Conservation (phyloP, 2,113 vertebrate genomes). For the Microcebus griseorufus region DNA sequence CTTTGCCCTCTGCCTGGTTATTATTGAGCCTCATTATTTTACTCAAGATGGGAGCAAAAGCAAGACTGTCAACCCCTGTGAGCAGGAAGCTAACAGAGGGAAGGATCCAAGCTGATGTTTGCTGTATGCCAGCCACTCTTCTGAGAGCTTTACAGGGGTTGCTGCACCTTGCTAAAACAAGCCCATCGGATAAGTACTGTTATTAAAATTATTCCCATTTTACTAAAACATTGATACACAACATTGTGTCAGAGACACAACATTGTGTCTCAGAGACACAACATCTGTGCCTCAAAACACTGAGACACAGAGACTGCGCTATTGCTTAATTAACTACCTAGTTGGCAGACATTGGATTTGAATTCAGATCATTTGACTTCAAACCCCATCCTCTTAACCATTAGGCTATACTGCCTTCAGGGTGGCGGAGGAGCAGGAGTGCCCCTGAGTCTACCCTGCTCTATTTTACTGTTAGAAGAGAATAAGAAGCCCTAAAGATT, state of each 20-base stretch:
- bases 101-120: background rate
- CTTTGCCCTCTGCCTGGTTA: background rate
- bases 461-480: background rate
- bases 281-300: background rate
- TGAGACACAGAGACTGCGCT: background rate
- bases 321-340: background rate
- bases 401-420: background rate
- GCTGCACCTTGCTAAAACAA: background rate
- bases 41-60: background rate
- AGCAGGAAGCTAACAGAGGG: background rate
- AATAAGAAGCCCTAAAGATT: background rate
- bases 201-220: background rate
- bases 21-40: background rate
- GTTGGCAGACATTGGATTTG: background rate
- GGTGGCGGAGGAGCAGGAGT: no score
- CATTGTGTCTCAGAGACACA: no score
- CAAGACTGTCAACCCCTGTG: background rate
- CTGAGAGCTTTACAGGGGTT: accelerated
- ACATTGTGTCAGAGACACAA: no score
- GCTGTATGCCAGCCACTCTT: background rate
- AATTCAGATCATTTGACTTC: background rate
- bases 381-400: background rate
- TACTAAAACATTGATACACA: background rate
- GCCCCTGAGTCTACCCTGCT: background rate
- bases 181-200: background rate